Base-by-base conservation (phyloP, 2,888 invertebrate genomes). In the Dioctria rufipes region DNA sequence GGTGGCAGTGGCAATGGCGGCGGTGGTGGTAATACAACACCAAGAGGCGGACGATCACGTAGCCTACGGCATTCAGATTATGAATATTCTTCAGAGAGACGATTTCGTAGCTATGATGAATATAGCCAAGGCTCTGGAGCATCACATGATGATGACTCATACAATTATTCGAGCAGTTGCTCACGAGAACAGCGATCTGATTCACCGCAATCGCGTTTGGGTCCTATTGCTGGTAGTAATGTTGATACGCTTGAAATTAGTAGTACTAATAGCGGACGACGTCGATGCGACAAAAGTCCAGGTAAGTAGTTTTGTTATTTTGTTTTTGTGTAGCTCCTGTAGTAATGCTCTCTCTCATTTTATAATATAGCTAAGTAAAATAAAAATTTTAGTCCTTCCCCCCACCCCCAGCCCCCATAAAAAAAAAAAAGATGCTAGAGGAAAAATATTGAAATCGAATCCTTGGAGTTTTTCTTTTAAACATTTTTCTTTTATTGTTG, bases 91-190 rank as follows among this genome's bases (percentile, higher is more conserved):
- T 86, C 11, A 84, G 83, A 73, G 87, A 88, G 91, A 13, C 89
- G 92, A 84, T 91, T 92, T 88, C 92, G 93, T 81, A 92, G 91
- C 86, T 92, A 92, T 86, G 94, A 94, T 86, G 92, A 96, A 90
- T 93, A 93, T 90, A 92, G 94, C 89, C 92, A 93, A 89, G 91
- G 95, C 85, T 92, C 92, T 82, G 91, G 90, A 42, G 92, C 93
- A 3, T 92, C 92, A 43, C 93, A 93, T 86, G 94, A 93, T 83
- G 94, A 95, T 81, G 88, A 88, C 80, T 82, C 82, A 80, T 81
- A 84, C 81, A 77, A 83, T 58, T 83, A 80, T 81, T 73, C 84
- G 80, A 82, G 85, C 84, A 77, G 83, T 85, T 71, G 86, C 91
- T 80, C 92, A 91, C 85, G 92, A 91, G 84, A 84, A 43, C 77